Base-by-base conservation (phyloP, 2,888 invertebrate species). In the Monopis laevigella region DNA sequence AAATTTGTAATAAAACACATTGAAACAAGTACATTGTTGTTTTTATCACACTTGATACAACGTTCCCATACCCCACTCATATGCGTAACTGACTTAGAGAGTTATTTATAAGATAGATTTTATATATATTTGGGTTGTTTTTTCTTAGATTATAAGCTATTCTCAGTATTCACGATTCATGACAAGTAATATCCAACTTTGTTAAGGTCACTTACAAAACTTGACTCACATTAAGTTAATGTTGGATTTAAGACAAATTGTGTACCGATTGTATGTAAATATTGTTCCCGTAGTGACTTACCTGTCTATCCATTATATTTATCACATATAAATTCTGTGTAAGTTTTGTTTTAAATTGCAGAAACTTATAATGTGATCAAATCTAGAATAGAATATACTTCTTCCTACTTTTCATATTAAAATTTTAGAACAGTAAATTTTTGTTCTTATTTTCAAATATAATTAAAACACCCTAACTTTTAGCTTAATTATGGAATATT, bases 1-100 rank as follows among this genome's bases (percentile, higher is more conserved):
- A 63, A 74, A 70, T 80, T 80, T 80, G 73, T 78, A 78, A 77
- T 78, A 77, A 80, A 44, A 77, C 69, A 65, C 70, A 68, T 69
- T 72, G 70, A 68, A 61, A 64, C 55, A 70, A 62, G 58, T 64
- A 65, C 58, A 55, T 42, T 35, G 51, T 55, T 57, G 56, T 58
- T 58, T 56, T 52, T 50, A 48, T 54, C 49, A 19, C 30, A 16
- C 10, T 14, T 32, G n/a, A n/a, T n/a, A n/a, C n/a, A 21, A 5
- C 24, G 24, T 21, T 8, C 8, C 8, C 24, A 21, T 21, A 7
- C 8, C 24, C 24, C 24, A 5, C 24, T 7, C 24, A 5, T 21
- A 21, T 21, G 8, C 24, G 24, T n/a, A n/a, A n/a, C n/a, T n/a
- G n/a, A n/a, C n/a, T n/a, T n/a, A n/a, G 24, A 5, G 8, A 24